Evolutionary conservation across 2,797 vertebrate species (phyloP), one percentile per base, ranked within the genome.

Genomic region (Tinamus major): DNA sequence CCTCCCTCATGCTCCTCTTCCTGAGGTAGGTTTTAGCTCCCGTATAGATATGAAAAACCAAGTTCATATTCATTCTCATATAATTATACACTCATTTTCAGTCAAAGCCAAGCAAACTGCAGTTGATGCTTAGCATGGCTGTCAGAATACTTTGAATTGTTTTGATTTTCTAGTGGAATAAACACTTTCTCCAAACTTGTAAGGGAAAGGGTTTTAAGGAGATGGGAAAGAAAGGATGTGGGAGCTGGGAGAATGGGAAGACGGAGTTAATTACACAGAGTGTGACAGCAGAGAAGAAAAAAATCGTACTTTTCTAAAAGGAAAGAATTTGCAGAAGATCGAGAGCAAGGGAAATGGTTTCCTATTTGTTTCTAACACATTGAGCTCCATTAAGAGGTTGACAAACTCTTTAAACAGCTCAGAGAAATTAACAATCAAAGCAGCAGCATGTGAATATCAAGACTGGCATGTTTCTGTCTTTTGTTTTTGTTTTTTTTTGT

Each of bases 211-310:
- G 64, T 72, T 85, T 13, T 63, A 3, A 2, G 55, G 79, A 42
- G 89, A 68, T 17, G 79, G 93, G 88, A 37, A 91, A 88, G 85
- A 18, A 70, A 16, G 35, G 90, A 4, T 44, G 85, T 79, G 82
- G 90, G 92, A 91, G 92, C 85, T 53, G 71, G 82, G 44, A 61
- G 92, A 75, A 48, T 0, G 31, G 81, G 74, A 77, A 74, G 71
- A 58, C 82, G 91, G 71, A 68, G 39, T 85, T 81, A 92, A 94
- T 94, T 81, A 84, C 87, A 78, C 59, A 24, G 49, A 79, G 71
- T 76, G 72, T 89, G 95, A 76, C 88, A 94, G 33, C n/a, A 70
- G 64, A 79, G 71, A 64, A 89, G 88, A 69, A 91, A 62, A 62
- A 87, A 53, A 58, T 63, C 37, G 20, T 72, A 27, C 64, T 18